Base-by-base conservation (phyloP, 2,888 invertebrate genomes). In the Ophonus ardosiacus region DNA sequence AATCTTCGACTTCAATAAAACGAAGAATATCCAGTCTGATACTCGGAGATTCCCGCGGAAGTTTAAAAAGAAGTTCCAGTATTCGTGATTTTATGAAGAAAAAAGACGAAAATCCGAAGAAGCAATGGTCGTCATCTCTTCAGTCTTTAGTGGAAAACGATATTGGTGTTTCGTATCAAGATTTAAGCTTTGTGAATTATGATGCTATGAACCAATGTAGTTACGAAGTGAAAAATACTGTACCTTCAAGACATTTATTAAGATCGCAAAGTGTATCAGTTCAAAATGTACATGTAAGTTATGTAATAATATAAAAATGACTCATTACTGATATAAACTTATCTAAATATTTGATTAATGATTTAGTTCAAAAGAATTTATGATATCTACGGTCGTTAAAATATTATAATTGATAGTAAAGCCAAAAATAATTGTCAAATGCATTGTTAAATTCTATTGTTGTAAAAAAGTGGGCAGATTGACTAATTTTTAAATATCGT, bases 111-210 rank as follows among this genome's bases (percentile, higher is more conserved):
- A 86, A 86, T 43, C 87, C 88, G 13, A 87, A 89, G 31, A 90
- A 89, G 84, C 89, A 87, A 87, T 93, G 93, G 93, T 92, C 92
- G 43, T 92, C 93, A 15, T 93, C 93, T 0, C 87, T 93, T 86
- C 92, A 93, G 86, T 93, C 92, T 8, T 88, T 93, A 86, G 93
- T 93, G 79, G 93, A 93, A 86, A 93, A 91, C 84, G 93, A 93
- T 87, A 91, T 91, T 61, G 92, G 92, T 91, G 93, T 93, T 86
- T 93, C 93, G 89, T 93, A 93, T 88, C 92, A 93, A 86, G 93
- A 93, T 87, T 91, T 93, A 88, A 93, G 93, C 88, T 93, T 93
- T 88, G 92, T 93, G 65, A 92, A 93, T 88, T 93, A 93, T 86
- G 93, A 93, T 87, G 92, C 91, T 84, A 90, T 93, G 85, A 92